Base-by-base conservation (phyloP, 2,888 invertebrate species). In the Tachina lurida region DNA sequence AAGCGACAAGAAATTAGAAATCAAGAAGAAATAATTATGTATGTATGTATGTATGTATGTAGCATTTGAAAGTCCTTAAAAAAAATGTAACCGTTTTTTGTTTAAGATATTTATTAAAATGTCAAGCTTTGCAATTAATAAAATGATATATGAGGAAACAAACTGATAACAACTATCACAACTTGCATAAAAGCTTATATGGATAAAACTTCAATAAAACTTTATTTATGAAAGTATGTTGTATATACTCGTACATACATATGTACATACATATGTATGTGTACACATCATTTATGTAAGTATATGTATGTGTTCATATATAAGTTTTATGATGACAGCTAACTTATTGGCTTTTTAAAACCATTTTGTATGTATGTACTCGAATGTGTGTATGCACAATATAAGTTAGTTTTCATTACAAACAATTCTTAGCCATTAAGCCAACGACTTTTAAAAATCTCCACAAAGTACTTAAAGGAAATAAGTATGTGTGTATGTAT, bases 261-360 rank as follows among this genome's bases (percentile, higher is more conserved):
- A 39, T n/a, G n/a, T 3, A 62, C 12, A 5, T 17, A 62, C 43
- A 19, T 5, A 62, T 2, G 1, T 17, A 41, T 12, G 8, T 62
- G 3, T 31, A 7, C 7, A 22, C 3, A n/a, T 7, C 31, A 31
- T 31, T 0, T 1, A 31, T 41, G 39, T 17, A n/a, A 17, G 12
- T 10, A 2, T 7, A 41, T 60, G 3, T n/a, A n/a, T n/a, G 31
- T 31, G 31, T 31, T 31, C 31, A 31, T 31, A 47, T 67, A 77
- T 73, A 77, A 67, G 19, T 83, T 83, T 67, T 39, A 83, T 62
- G 77, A 83, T 77, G 83, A 77, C 83, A 83, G 60, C 60, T 73
- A 73, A 83, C 77, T 68, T 78, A 83, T 77, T 83, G 67, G 71
- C 65, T 60, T 73, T 68, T 67, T 63, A 65, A 67, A 70, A 60